Evolutionary conservation across 2,797 vertebrate species (phyloP).

Genomic region (Esox masquinongy): DNA sequence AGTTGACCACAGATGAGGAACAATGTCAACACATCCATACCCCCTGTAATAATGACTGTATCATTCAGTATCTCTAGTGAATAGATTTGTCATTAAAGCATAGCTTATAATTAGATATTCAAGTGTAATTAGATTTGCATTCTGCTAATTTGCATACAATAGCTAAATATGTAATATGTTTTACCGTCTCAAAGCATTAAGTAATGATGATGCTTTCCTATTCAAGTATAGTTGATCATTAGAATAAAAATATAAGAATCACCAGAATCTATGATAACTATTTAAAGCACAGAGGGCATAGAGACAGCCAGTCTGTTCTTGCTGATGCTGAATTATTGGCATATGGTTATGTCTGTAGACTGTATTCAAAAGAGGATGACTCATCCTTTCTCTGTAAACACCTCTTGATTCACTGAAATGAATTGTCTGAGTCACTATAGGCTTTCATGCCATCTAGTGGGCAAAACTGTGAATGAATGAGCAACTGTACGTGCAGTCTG

Average conservation of each 20-base stretch:
- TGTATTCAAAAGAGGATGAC: slow-evolving; percentile 65
- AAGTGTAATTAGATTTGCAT: no score
- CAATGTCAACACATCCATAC: no score
- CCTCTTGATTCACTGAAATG: slow-evolving; percentile 43
- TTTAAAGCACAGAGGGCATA: slow-evolving; percentile 43
- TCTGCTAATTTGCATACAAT: no score
- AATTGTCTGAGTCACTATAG: slow-evolving; percentile 29
- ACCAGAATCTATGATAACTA: slow-evolving; percentile 19
- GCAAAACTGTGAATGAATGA: background rate
- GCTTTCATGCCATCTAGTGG: slow-evolving; percentile 64
- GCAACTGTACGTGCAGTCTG: background rate
- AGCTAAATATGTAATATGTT: no score
- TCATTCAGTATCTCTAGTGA: no score
- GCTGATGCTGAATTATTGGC: slow-evolving; percentile 53
- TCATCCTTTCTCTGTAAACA: slow-evolving; percentile 58
- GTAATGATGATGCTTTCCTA: background rate
- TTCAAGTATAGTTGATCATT: slow-evolving; percentile 52
- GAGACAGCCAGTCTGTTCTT: slow-evolving; percentile 28
- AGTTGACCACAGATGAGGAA: no score
- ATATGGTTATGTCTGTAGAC: slow-evolving; percentile 38
- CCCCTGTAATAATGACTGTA: no score
- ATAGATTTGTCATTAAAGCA: no score
- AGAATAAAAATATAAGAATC: slow-evolving; percentile 44
- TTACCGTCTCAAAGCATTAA: background rate
- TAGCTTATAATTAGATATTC: no score